phyloP scores from a whole-genome alignment of 2,113 vertebrate species.

The Gymnorhina tibicen region DNA sequence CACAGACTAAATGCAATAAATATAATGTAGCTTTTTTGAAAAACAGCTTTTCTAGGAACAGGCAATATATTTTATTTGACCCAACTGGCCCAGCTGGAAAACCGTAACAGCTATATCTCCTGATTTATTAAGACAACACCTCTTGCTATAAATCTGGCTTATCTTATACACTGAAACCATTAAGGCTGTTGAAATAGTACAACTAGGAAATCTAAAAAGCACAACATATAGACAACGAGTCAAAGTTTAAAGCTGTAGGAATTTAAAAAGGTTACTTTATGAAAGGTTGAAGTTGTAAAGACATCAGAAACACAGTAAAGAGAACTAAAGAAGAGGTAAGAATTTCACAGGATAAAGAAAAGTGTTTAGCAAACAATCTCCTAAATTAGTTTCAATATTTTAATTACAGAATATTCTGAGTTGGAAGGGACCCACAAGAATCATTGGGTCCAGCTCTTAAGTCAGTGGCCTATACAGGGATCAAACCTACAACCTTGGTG shows the following conservation, averaged over 20 bases:
- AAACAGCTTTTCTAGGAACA: background rate
- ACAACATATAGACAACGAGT: background rate
- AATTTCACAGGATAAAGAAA: background rate
- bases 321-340: background rate
- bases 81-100: background rate
- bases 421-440: background rate
- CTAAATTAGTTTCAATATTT: background rate
- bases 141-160: background rate
- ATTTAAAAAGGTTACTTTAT: background rate
- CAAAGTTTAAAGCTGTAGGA: background rate
- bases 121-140: background rate
- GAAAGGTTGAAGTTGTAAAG: background rate
- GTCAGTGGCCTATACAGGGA: background rate
- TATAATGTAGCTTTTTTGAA: background rate
- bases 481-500: background rate
- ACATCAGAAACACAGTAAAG: background rate
- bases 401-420: background rate
- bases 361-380: background rate
- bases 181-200: background rate
- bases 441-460: background rate
- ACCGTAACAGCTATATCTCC: background rate
- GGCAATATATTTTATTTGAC: background rate
- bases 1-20: background rate
- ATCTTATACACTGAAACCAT: background rate
- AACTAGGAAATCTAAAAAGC: background rate